phyloP scores from a whole-genome alignment of 2,113 vertebrate species.

The Geococcyx californianus region DNA sequence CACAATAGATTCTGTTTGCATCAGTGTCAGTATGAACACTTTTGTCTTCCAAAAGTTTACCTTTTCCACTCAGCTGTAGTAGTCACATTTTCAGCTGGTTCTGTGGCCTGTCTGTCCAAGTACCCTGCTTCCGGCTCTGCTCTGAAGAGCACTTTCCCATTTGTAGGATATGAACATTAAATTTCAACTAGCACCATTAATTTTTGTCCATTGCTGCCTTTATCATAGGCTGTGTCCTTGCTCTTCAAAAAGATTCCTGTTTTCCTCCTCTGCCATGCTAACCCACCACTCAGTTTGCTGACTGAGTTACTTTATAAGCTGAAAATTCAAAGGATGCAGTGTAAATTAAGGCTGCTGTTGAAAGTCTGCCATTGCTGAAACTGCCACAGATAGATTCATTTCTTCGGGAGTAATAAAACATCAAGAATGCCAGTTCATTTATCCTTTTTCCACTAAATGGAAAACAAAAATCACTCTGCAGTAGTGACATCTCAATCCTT shows the following conservation, averaged over 20 bases:
- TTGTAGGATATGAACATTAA: background rate
- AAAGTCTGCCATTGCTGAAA: background rate
- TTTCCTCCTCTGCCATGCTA: background rate
- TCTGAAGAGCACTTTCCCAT: background rate
- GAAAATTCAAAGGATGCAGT: background rate
- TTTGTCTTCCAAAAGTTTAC: background rate
- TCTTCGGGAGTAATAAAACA: slow-evolving; percentile 2
- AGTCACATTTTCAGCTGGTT: background rate
- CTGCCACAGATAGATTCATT: background rate
- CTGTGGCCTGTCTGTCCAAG: background rate
- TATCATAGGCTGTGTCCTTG: background rate
- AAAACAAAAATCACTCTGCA: slow-evolving; percentile 57
- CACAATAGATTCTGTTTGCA: background rate
- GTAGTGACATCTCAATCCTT: slow-evolving; percentile 80
- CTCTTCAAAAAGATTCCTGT: background rate
- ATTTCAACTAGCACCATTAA: background rate
- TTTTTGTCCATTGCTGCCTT: background rate
- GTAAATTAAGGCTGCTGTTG: background rate
- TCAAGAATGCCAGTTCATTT: slow-evolving; percentile 38
- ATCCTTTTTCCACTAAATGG: slow-evolving; percentile 30
- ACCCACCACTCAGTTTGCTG: background rate
- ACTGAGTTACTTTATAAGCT: background rate
- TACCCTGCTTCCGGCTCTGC: background rate
- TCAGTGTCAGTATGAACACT: background rate
- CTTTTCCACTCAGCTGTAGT: background rate